Conservation (phyloP, 2,888 invertebrate genomes). For the Timema podura region DNA sequence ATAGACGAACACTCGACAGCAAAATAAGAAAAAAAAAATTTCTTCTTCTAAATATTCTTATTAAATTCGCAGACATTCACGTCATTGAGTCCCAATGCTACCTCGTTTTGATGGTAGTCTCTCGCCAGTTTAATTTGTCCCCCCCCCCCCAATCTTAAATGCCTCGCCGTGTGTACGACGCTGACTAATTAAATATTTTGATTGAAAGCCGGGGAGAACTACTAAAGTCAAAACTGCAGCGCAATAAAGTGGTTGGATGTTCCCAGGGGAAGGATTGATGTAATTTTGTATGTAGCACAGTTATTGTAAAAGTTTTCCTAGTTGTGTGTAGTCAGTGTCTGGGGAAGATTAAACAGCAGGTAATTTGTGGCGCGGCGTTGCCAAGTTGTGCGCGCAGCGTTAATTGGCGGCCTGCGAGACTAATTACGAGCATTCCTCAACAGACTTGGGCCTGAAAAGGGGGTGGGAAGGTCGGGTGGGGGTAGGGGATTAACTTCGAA, state of each 20-base stretch:
- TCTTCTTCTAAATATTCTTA: too few relatives aligned
- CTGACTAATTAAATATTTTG: constrained; percentile 13
- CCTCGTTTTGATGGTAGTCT: too few relatives aligned
- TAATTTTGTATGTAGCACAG: constrained; percentile 10
- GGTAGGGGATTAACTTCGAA: too few relatives aligned
- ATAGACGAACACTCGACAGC: too few relatives aligned
- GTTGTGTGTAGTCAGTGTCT: constrained; percentile 28
- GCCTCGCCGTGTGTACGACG: too few relatives aligned
- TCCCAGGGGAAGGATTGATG: not conserved
- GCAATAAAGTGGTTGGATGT: not conserved
- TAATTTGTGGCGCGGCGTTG: constrained; percentile 31
- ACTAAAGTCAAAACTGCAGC: not conserved
- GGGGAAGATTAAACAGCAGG: constrained; percentile 32
- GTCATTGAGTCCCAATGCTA: too few relatives aligned
- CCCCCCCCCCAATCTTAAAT: too few relatives aligned
- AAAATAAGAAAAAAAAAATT: too few relatives aligned
- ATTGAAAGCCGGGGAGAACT: constrained; percentile 7
- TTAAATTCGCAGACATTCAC: too few relatives aligned
- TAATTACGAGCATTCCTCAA: constrained; percentile 33
- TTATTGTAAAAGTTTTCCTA: constrained; percentile 8
- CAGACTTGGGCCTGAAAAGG: too few relatives aligned
- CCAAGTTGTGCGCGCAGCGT: constrained; percentile 31
- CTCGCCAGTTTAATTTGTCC: too few relatives aligned
- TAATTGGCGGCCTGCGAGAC: constrained; percentile 34
- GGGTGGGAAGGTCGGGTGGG: too few relatives aligned